These are phyloP conservation scores for Mimumesa dahlbomi DNA, from an alignment of 2,888 invertebrate species.

Conservation along the genomic window DNA sequence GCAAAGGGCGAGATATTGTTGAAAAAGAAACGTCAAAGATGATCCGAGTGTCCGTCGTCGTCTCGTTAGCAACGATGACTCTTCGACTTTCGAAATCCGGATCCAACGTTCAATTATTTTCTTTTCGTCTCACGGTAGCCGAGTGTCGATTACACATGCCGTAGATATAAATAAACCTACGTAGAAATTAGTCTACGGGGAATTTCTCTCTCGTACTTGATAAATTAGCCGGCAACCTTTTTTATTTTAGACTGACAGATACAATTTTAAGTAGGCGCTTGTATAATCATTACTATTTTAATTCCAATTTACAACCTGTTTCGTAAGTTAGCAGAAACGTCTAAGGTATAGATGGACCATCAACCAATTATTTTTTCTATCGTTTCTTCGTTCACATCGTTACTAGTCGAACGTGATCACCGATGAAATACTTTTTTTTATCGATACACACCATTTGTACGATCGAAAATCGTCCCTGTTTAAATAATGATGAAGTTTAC, in stretches of 20 bases:
- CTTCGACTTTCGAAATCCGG: slow-evolving; percentile 60
- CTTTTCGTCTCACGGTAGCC: slow-evolving; percentile 71
- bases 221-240: slow-evolving; percentile 31
- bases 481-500: slow-evolving; percentile 1
- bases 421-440: no score
- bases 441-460: no score
- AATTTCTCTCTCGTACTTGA: slow-evolving; percentile 31
- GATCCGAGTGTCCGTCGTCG: slow-evolving; percentile 62
- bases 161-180: slow-evolving; percentile 66
- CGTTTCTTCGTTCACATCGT: background rate
- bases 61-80: slow-evolving; percentile 77
- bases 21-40: slow-evolving; percentile 59
- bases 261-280: slow-evolving; percentile 20
- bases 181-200: slow-evolving; percentile 60
- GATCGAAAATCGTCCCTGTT: background rate
- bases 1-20: slow-evolving; percentile 59
- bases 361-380: slow-evolving; percentile 31
- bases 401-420: no score
- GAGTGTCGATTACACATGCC: slow-evolving; percentile 73
- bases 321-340: background rate
- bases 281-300: slow-evolving; percentile 33
- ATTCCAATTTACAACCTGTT: slow-evolving; percentile 13
- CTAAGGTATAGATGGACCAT: slow-evolving; percentile 26
- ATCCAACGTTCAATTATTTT: slow-evolving; percentile 36
- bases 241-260: slow-evolving; percentile 23